Base-by-base conservation (phyloP, 1,140 invertebrate species). In the Bombyx mori region DNA sequence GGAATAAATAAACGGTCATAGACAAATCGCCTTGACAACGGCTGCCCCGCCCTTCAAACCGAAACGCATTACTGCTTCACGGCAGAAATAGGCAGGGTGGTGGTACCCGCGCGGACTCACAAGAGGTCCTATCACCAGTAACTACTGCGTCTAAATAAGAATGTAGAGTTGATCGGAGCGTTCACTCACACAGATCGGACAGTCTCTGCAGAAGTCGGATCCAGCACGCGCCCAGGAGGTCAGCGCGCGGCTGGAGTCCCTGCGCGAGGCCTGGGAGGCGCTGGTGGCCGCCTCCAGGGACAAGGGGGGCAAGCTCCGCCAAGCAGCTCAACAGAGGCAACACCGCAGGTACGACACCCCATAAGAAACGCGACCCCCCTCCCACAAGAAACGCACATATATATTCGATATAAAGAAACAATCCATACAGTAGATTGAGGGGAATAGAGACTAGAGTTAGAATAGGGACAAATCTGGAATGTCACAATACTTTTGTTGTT, bases 321-420 rank as follows among this genome's bases (percentile, higher is more conserved):
- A 97, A 83, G 96, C 96, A 1, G 91, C 93, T 22, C 92, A 92
- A 35, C 96, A 97, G 79, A 92, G 95, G 54, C 91, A 89, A 8
- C 95, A 97, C 63, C 58, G 75, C 8, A 69, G 82, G 82, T 85
- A 42, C 56, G 12, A 18, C 45, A 50, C 9, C 2, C 2, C 26
- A 9, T 49, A 9, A 35, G 26, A 5, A 35, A 35, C 26, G 26
- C 2, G 4, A 2, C 4, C 26, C 26, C 2, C 26, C 12, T 18
- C 12, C 12, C 12, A 18, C 12, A 18, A 18, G 12, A 18, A 18
- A 18, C 12, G 12, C 12, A 18, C 12, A 18, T 18, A 18, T 35
- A 5, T 35, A 5, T 35, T 35, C 4, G 26, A 35, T 35, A 3
- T 35, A 2, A 35, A 35, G 26, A 35, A 35, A 35, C 26, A 35